Percentiles rank a stretch among this genome's conserved stretches.
phyloP scores from a whole-genome alignment of 35 echinoderm and acorn worm species.

The Apostichopus japonicus region DNA sequence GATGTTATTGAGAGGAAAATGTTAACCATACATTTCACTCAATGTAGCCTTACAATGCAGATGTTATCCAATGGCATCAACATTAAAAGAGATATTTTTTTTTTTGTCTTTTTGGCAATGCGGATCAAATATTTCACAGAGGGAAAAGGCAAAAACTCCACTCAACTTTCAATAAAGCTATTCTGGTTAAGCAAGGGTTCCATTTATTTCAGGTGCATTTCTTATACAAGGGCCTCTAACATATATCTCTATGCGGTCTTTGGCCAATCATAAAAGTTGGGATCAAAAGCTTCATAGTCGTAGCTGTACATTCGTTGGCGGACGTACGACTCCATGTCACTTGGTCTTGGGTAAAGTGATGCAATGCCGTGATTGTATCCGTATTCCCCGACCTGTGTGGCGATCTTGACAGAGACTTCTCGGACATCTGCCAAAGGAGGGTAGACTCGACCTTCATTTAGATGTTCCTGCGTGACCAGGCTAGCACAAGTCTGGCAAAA shows the following conservation, averaged over 20 bases:
- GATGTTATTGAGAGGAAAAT: too few species aligned
- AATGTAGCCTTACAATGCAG: too few species aligned
- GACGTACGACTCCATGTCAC: slow-evolving; percentile 77
- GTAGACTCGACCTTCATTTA: slow-evolving; percentile 92
- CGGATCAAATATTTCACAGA: too few species aligned
- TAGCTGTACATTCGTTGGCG: slow-evolving; percentile 76
- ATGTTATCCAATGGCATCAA: too few species aligned
- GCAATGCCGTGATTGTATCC: slow-evolving; percentile 68
- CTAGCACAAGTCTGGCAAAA: slow-evolving; percentile 70
- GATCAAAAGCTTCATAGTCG: slow-evolving; percentile 76
- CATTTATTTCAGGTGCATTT: too few species aligned
- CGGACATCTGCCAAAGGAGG: slow-evolving; percentile 83
- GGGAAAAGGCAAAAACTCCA: too few species aligned
- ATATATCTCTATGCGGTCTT: not conserved
- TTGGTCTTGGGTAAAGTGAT: slow-evolving; percentile 74
- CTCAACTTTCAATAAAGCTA: too few species aligned
- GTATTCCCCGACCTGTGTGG: slow-evolving; percentile 70
- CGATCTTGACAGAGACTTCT: slow-evolving; percentile 93
- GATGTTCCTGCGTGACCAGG: slow-evolving; percentile 79
- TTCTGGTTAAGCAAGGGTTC: too few species aligned
- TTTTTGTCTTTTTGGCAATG: too few species aligned
- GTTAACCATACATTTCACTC: too few species aligned
- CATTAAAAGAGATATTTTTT: too few species aligned
- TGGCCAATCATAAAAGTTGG: slow-evolving; percentile 92
- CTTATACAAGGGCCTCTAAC: too few species aligned